phyloP scores from a whole-genome alignment of 2,888 invertebrate species.

The Callosobruchus maculatus region DNA sequence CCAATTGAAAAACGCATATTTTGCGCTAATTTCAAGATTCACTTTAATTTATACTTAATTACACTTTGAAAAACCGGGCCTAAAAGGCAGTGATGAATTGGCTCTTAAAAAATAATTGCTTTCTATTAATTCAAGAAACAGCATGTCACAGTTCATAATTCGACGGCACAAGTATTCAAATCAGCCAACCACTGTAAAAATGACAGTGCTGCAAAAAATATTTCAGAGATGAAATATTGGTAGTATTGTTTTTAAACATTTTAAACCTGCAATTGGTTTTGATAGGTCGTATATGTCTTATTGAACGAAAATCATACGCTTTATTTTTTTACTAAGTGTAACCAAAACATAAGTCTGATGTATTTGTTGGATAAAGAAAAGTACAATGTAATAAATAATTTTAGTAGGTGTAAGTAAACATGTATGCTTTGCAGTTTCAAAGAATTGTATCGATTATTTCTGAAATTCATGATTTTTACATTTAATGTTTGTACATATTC shows the following conservation, averaged over 20 bases:
- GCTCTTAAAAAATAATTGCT: too few species aligned
- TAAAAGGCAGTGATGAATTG: too few species aligned
- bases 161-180: too few species aligned
- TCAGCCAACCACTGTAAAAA: too few species aligned
- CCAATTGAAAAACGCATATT: too few species aligned
- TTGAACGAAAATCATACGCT: conserved; percentile 23
- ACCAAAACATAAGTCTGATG: conserved; percentile 28
- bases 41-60: too few species aligned
- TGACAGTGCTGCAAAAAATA: not conserved
- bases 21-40: too few species aligned
- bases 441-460: conserved; percentile 2
- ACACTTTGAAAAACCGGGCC: too few species aligned
- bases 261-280: not conserved
- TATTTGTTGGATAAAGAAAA: conserved; percentile 26
- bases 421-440: conserved; percentile 8
- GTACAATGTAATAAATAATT: conserved; percentile 23
- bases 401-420: not conserved
- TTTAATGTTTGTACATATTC: conserved; percentile 25
- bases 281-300: conserved; percentile 6
- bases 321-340: conserved; percentile 24
- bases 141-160: too few species aligned
- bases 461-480: conserved; percentile 8
- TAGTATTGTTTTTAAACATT: not conserved
- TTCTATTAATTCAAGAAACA: too few species aligned
- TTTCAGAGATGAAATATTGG: not conserved